These are phyloP conservation scores for Puma concolor DNA, from an alignment of 2,113 vertebrate species.

Conservation along the genomic window DNA sequence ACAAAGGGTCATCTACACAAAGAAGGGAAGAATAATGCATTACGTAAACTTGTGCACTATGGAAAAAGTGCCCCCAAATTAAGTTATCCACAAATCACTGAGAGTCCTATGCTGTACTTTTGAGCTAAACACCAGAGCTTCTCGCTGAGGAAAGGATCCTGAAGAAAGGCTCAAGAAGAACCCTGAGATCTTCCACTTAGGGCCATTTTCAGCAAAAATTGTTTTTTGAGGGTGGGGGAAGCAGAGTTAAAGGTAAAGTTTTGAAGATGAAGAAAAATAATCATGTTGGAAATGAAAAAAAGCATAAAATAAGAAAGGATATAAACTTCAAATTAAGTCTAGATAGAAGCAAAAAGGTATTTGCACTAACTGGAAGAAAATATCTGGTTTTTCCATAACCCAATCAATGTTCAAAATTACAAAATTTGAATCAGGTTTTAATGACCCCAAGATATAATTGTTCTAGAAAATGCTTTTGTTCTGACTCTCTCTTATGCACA, in stretches of 20 bases:
- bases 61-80: background rate
- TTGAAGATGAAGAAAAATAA: background rate
- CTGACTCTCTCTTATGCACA: background rate
- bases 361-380: slow-evolving; percentile 1
- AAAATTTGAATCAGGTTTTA: slow-evolving; percentile 1
- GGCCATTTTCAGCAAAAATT: background rate
- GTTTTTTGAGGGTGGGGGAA: accelerated
- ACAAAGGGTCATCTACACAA: background rate
- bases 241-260: background rate
- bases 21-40: background rate
- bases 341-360: background rate
- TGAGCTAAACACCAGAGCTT: background rate
- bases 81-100: background rate
- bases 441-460: background rate
- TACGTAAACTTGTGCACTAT: background rate
- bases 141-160: background rate
- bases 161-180: background rate
- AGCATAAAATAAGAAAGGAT: background rate
- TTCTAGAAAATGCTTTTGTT: background rate
- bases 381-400: background rate
- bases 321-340: background rate
- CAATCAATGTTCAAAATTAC: background rate
- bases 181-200: background rate
- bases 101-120: background rate
- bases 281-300: slow-evolving; percentile 1